Evolutionary conservation across 2,797 vertebrate species (phyloP).

Genomic region (Lophura swinhoii): DNA sequence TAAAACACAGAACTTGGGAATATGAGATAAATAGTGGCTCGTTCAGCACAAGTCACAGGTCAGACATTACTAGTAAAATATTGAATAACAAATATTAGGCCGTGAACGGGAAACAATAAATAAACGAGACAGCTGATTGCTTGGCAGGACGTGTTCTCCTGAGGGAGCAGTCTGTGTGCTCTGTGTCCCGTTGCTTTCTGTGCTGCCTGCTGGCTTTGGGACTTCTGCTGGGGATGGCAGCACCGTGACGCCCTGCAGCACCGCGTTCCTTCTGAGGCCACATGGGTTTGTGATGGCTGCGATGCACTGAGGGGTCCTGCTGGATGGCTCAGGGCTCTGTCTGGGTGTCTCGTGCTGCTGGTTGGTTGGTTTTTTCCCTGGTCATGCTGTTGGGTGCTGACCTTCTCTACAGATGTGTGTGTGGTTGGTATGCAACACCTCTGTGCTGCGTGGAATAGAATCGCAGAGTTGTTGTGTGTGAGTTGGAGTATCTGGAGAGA

Average conservation of each 20-base stretch:
- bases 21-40: constrained; percentile 22
- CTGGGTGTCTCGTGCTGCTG: background rate
- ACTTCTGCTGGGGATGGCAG: background rate
- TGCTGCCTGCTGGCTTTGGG: background rate
- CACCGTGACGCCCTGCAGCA: background rate
- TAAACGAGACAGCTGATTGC: constrained; percentile 5
- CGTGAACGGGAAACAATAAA: constrained; percentile 27
- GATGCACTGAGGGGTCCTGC: accelerated
- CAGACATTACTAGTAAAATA: background rate
- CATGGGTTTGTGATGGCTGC: accelerated
- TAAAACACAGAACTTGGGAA: background rate
- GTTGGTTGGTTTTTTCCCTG: too few species aligned
- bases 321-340: background rate
- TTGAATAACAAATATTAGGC: constrained; percentile 19
- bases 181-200: background rate
- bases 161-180: background rate
- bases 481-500: background rate
- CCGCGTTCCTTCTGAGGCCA: background rate
- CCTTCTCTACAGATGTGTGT: too few species aligned
- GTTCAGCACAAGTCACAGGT: background rate
- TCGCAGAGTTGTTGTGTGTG: too few species aligned
- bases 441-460: background rate
- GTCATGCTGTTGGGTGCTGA: accelerated
- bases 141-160: constrained; percentile 6
- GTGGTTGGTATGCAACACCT: background rate